These are phyloP conservation scores for Mythimna loreyi DNA, from an alignment of 2,888 invertebrate genomes.

Conservation along the genomic window DNA sequence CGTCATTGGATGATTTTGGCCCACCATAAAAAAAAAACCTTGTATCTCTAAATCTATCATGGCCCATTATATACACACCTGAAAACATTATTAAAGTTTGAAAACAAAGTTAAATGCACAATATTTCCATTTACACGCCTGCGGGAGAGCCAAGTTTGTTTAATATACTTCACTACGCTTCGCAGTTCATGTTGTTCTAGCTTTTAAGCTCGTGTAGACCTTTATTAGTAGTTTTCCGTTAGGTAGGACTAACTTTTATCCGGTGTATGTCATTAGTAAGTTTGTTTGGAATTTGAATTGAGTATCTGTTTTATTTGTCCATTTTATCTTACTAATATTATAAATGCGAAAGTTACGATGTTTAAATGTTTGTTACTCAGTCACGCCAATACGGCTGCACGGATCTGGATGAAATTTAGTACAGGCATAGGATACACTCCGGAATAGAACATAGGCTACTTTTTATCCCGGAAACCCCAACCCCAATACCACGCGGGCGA, in stretches of 20 bases:
- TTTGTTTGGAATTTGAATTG: background rate
- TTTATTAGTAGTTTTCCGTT: conserved; percentile 44
- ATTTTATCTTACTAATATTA: too few relatives aligned
- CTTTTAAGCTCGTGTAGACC: conserved; percentile 33
- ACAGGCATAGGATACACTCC: too few relatives aligned
- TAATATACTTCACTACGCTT: conserved; percentile 32
- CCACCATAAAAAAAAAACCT: too few relatives aligned
- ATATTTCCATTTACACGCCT: conserved; percentile 36
- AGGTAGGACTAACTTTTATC: conserved; percentile 20
- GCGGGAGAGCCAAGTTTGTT: conserved; percentile 37
- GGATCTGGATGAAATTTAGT: too few relatives aligned
- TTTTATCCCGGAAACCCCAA: too few relatives aligned
- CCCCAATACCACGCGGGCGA: too few relatives aligned
- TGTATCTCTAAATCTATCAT: background rate
- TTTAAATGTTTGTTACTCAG: too few relatives aligned
- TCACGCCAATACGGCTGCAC: too few relatives aligned
- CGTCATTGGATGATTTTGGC: too few relatives aligned
- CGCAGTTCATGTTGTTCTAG: conserved; percentile 30
- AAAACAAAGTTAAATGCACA: conserved; percentile 32
- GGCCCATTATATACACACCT: conserved; percentile 4
- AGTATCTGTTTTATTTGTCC: background rate
- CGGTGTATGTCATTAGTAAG: background rate
- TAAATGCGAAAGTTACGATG: too few relatives aligned
- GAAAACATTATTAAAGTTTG: conserved; percentile 4
- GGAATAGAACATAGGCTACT: too few relatives aligned